Evolutionary conservation across 2,888 invertebrate genomes (phyloP).

Genomic region (Watsonalla binaria): DNA sequence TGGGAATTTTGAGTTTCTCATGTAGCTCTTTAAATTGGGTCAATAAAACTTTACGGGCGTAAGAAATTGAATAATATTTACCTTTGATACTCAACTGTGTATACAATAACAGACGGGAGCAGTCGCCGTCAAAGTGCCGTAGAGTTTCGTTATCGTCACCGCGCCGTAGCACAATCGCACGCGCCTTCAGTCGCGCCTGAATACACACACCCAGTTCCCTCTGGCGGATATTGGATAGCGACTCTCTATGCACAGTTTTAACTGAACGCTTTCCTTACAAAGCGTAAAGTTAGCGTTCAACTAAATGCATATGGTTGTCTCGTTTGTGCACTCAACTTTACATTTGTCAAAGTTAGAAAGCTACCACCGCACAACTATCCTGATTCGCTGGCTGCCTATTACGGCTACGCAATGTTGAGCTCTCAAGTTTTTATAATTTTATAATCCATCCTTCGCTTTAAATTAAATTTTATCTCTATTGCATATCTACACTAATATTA

Average conservation of each 20-base stretch:
- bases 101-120: conserved; percentile 26
- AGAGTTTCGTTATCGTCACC: conserved; percentile 52
- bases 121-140: conserved; percentile 40
- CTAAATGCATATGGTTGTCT: conserved; percentile 60
- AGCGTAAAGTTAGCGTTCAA: conserved; percentile 64
- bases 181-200: conserved; percentile 39
- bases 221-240: conserved; percentile 63
- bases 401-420: conserved; percentile 4
- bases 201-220: conserved; percentile 49
- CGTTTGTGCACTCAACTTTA: conserved; percentile 54
- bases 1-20: conserved; percentile 40
- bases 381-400: conserved; percentile 18
- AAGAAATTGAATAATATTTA: conserved; percentile 43
- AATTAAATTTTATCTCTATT: no score
- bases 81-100: conserved; percentile 31
- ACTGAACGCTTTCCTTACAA: conserved; percentile 62
- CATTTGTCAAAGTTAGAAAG: conserved; percentile 53
- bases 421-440: neutral
- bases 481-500: no score
- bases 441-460: neutral
- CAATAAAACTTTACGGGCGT: conserved; percentile 42
- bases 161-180: conserved; percentile 37
- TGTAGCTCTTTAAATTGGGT: conserved; percentile 34
- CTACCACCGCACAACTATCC: conserved; percentile 39
- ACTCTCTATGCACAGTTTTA: conserved; percentile 42